Evolutionary conservation across 2,888 invertebrate species (phyloP), one percentile per base, ranked within the genome.

Genomic region (Hyles lineata): DNA sequence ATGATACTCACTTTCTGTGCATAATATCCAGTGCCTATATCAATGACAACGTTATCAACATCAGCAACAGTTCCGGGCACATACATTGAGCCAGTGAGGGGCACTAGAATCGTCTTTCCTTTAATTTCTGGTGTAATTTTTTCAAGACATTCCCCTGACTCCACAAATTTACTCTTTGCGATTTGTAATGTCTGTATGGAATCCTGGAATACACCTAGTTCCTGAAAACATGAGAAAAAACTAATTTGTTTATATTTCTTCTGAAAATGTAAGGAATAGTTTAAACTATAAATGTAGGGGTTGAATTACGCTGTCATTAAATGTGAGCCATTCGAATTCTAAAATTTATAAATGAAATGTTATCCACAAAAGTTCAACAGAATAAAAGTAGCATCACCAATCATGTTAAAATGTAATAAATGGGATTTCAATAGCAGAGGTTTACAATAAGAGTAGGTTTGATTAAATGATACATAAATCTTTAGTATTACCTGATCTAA

Each of bases 1-100:
- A 43, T 35, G 17, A 29, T 70, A 83, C 89, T 86, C 89, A 98
- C 98, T 96, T 98, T 98, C 91, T 99, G 98, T 25, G 98, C 98
- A 94, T 97, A 99, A 90, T 99, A 99, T 77, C 99, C 99, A 71
- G 99, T 99, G 71, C 99, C 99, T 86, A 99, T 97, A 90, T 99
- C 99, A 79, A 99, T 97, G 50, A 99, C 95, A 72, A 99, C 98
- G 89, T 97, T 97, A 72, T 98, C 96, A 52, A 97, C 96, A 86
- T 99, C 97, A 76, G 96, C 96, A 74, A 99, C 95, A 82, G 96
- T 96, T 2, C 99, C 99, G 60, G 98, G 98, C 61, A 99, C 99
- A 94, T 99, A 99, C 97, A 99, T 98, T 83, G 99, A 99, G 82
- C 98, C 98, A 19, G 99, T 99, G 19, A 99, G 95, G 1, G 99